These are phyloP conservation scores for Macrotus californicus DNA, from an alignment of 2,113 vertebrate genomes.

Conservation along the genomic window DNA sequence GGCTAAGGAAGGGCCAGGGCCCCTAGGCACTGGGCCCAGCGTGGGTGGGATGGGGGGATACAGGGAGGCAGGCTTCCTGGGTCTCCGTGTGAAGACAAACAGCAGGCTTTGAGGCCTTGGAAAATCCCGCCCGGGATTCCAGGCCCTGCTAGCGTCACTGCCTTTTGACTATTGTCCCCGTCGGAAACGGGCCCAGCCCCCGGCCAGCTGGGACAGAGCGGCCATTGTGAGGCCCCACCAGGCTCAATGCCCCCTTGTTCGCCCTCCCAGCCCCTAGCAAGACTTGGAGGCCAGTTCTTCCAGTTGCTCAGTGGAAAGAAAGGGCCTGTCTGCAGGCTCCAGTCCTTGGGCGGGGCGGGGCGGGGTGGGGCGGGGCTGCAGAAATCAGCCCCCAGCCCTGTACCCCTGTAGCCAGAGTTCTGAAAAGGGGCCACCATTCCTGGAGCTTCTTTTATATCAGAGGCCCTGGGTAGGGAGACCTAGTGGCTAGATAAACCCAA, in stretches of 20 bases:
- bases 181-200: slow-evolving; percentile 73
- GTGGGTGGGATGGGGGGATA: slow-evolving; percentile 37
- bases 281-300: slow-evolving; percentile 66
- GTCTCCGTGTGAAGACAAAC: slow-evolving; percentile 66
- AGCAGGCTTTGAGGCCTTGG: slow-evolving; percentile 65
- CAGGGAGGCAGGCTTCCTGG: slow-evolving; percentile 65
- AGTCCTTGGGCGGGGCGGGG: slow-evolving; percentile 52
- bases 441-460: background rate
- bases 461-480: background rate
- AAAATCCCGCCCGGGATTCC: slow-evolving; percentile 75
- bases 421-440: background rate
- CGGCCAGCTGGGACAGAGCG: slow-evolving; percentile 63
- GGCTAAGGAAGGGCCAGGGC: slow-evolving; percentile 15
- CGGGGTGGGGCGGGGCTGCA: background rate
- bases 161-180: slow-evolving; percentile 76
- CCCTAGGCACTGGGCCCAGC: slow-evolving; percentile 23
- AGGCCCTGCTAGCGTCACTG: slow-evolving; percentile 69
- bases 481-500: background rate
- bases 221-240: slow-evolving; percentile 72
- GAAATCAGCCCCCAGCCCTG: background rate
- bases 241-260: slow-evolving; percentile 74
- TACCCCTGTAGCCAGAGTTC: background rate
- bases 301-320: slow-evolving; percentile 65
- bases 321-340: slow-evolving; percentile 30
- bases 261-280: slow-evolving; percentile 60